These are phyloP conservation scores for Neoitamus cyanurus DNA, from an alignment of 2,888 invertebrate species.

Conservation along the genomic window DNA sequence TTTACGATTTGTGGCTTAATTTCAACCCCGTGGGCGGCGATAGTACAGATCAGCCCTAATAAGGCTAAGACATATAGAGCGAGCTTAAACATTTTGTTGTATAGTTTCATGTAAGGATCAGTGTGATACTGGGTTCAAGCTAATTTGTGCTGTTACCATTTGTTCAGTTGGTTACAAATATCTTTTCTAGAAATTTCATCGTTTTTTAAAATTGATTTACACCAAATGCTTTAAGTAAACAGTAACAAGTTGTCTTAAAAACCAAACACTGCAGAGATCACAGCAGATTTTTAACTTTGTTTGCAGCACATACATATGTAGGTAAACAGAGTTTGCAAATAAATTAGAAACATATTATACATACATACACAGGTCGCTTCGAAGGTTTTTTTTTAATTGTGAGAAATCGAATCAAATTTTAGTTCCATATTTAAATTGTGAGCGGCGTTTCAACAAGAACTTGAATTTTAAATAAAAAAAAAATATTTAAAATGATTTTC, in stretches of 20 bases:
- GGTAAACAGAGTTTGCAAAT: no score
- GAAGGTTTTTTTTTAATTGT: no score
- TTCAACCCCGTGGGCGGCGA: neutral
- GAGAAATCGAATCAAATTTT: no score
- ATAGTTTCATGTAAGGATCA: neutral
- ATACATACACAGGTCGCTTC: no score
- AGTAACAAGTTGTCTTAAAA: neutral
- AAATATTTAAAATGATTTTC: no score
- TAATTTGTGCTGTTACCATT: neutral
- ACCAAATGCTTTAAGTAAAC: neutral
- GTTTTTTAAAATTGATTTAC: neutral
- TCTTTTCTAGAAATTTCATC: neutral
- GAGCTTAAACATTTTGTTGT: neutral
- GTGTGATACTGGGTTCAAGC: neutral
- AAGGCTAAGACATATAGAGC: neutral
- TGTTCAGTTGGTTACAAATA: neutral
- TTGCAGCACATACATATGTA: no score
- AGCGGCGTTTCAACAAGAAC: no score
- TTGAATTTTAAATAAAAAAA: no score
- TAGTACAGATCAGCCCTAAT: neutral
- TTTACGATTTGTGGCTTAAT: constrained; percentile 4
- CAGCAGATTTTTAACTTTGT: neutral
- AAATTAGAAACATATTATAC: no score
- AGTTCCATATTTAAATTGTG: no score
- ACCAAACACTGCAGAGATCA: neutral